Evolutionary conservation across 1,140 invertebrate genomes (phyloP).

Genomic region (Nebria ingens): DNA sequence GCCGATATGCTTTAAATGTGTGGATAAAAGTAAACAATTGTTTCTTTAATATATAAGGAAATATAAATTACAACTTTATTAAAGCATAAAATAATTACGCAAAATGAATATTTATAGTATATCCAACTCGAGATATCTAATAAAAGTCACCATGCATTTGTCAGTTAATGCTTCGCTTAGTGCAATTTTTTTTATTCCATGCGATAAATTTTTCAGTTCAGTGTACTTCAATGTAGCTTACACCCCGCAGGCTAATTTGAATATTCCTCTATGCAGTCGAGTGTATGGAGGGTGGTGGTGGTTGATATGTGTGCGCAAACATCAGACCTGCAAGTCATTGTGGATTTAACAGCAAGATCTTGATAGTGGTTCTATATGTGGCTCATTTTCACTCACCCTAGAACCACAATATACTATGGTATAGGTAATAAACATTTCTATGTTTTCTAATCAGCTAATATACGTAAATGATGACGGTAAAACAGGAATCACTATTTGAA

Average conservation of each 20-base stretch:
- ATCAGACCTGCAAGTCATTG: slow-evolving; percentile 4
- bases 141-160: neutral
- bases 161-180: neutral
- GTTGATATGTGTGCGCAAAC: slow-evolving; percentile 2
- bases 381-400: slow-evolving; percentile 1
- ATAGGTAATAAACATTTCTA: too few species aligned
- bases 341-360: slow-evolving; percentile 5
- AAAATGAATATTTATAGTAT: too few species aligned
- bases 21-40: too few species aligned
- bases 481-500: too few species aligned
- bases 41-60: too few species aligned
- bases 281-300: neutral
- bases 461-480: too few species aligned
- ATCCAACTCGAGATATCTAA: too few species aligned
- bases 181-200: neutral
- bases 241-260: neutral
- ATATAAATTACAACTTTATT: too few species aligned
- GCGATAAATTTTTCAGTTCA: slow-evolving; percentile 1
- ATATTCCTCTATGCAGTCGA: neutral
- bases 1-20: too few species aligned
- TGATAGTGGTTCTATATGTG: neutral
- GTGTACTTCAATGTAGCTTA: neutral
- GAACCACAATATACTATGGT: too few species aligned
- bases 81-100: too few species aligned
- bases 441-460: too few species aligned